Evolutionary conservation across 2,113 vertebrate genomes (phyloP), one percentile per base, ranked within the genome.

Genomic region (Lethenteron camtschaticum): DNA sequence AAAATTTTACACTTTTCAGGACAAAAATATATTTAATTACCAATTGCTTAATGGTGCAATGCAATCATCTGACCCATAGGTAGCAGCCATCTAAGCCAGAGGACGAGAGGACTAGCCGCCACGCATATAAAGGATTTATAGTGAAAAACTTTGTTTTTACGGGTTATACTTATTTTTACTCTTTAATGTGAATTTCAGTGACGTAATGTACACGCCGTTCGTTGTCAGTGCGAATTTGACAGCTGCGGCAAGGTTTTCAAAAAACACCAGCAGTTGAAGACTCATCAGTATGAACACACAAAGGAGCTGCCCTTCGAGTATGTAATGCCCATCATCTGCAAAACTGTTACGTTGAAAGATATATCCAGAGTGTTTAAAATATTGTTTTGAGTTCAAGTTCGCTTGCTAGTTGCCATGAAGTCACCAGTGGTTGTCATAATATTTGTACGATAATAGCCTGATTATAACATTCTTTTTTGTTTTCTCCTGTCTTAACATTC

Each of bases 201-300:
- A 10, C 24, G 63, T 66, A 16, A 9, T 8, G 9, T 11, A 9
- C n/a, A 66, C 9, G 12, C 24, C 63, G 75, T 79, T 73, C 69
- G 68, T 63, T 63, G 75, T 73, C 73, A 90, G 90, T 96, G 94
- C 56, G 71, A 79, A 72, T 79, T 84, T 73, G 76, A 81, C 71
- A 85, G 81, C 18, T 97, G 91, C 76, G 74, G 73, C 57, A 80
- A 83, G 72, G 73, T 79, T 60, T 97, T 96, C 75, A 83, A 68
- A 74, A 95, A 97, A 72, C 86, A 83, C 73, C 86, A 84, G 57
- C 86, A 87, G 70, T 83, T 96, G 69, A 88, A 82, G 74, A 73
- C 77, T 57, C 94, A 96, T 73, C 80, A 78, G 57, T 83, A 75
- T 78, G 81, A 84, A 63, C 90, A 96, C 70, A 81, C 79, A 57